phyloP scores from a whole-genome alignment of 2,113 vertebrate species.

The Pungitius pungitius region DNA sequence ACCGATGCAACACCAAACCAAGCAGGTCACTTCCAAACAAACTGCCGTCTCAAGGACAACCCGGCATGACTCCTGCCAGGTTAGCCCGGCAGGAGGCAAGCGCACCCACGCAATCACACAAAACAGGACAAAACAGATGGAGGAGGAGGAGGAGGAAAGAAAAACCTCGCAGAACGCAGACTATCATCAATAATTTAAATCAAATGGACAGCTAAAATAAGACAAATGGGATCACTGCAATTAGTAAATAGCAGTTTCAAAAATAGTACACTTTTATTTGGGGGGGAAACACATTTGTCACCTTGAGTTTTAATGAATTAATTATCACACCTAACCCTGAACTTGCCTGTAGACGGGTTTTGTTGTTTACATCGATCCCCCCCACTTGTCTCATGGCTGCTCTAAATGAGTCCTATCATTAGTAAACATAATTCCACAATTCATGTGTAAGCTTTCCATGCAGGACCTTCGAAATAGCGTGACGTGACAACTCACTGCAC shows the following conservation, averaged over 20 bases:
- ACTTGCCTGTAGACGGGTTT: neutral
- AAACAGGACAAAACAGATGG: slow-evolving; percentile 34
- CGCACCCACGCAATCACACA: slow-evolving; percentile 12
- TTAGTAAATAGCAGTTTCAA: neutral
- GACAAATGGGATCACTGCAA: neutral
- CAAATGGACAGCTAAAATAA: neutral
- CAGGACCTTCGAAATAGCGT: neutral
- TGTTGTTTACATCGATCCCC: neutral
- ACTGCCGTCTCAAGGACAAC: slow-evolving; percentile 1
- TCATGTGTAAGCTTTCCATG: neutral
- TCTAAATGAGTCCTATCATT: neutral
- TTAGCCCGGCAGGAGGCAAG: neutral
- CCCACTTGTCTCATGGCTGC: neutral
- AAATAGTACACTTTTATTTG: neutral
- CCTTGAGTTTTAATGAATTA: neutral
- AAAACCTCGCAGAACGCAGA: slow-evolving; percentile 3
- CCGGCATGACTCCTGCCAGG: slow-evolving; percentile 14
- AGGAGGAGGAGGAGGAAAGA: slow-evolving; percentile 6
- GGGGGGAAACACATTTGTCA: neutral
- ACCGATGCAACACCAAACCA: slow-evolving; percentile 13
- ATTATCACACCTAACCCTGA: neutral
- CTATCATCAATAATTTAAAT: slow-evolving; percentile 24
- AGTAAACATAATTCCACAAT: neutral
- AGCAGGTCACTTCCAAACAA: neutral
- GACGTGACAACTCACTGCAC: slow-evolving; percentile 1